Conservation (phyloP, 2,888 invertebrate species). For the Hyposoter didymator region DNA sequence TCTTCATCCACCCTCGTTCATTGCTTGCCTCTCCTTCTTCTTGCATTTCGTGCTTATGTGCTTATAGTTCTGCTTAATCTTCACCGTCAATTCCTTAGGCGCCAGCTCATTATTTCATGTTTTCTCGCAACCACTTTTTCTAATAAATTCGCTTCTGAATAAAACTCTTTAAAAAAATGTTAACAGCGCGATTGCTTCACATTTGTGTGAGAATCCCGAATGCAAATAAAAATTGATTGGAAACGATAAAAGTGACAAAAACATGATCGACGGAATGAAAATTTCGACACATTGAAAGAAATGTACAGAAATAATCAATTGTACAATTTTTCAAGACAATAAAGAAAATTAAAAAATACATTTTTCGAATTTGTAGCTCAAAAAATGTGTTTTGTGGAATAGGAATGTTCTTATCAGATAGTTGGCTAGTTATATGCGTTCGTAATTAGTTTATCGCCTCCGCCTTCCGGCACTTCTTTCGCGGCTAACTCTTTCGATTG, state of each 20-base stretch:
- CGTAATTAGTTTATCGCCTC: conserved; percentile 67
- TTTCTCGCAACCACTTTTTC: neutral
- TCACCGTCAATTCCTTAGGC: conserved; percentile 68
- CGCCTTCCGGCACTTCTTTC: conserved; percentile 68
- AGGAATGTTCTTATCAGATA: conserved; percentile 30
- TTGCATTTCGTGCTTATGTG: conserved; percentile 12
- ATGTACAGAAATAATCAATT: neutral
- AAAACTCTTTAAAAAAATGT: neutral
- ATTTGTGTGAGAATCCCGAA: neutral
- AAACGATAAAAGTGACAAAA: neutral
- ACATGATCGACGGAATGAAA: neutral
- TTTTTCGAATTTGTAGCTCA: too few relatives aligned
- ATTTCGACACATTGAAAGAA: neutral
- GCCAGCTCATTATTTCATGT: conserved; percentile 67
- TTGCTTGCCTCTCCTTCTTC: conserved; percentile 66
- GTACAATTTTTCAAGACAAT: too few relatives aligned
- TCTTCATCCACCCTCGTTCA: conserved; percentile 63
- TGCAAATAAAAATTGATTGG: neutral
- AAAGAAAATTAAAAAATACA: too few relatives aligned
- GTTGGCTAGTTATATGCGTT: conserved; percentile 39
- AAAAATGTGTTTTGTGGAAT: neutral
- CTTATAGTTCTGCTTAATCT: conserved; percentile 26
- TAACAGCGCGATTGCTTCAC: neutral
- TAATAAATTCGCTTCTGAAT: neutral
- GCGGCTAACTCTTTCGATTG: conserved; percentile 66